A percentile compares a stretch with the other conserved stretches of the same genome.
Evolutionary conservation across 2,113 vertebrate genomes (phyloP).

Genomic region (Gavia stellata): DNA sequence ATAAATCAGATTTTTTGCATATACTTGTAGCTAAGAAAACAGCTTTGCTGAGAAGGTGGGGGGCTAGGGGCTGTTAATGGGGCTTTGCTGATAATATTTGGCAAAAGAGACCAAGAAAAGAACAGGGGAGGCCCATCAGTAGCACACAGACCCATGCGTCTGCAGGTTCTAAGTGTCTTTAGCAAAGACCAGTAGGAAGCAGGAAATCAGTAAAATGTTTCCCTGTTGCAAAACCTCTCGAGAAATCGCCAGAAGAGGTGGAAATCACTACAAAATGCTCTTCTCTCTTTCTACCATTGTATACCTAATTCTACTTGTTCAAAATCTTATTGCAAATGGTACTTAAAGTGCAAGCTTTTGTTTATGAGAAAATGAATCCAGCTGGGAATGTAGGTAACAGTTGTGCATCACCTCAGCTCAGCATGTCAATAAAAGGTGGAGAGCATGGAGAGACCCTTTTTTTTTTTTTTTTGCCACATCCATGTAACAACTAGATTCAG

Average conservation of each 20-base stretch:
- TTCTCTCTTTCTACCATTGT: neutral
- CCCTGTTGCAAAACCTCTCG: neutral
- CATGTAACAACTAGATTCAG: neutral
- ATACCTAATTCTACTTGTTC: neutral
- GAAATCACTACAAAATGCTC: neutral
- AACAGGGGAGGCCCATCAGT: neutral
- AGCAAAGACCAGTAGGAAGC: neutral
- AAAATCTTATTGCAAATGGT: neutral
- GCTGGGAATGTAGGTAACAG: neutral
- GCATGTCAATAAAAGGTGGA: neutral
- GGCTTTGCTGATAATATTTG: neutral
- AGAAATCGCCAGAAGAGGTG: neutral
- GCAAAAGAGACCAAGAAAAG: neutral
- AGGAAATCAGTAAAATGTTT: neutral
- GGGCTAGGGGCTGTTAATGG: neutral
- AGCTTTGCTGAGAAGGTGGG: neutral
- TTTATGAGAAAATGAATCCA: neutral
- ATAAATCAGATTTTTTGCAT: constrained; percentile 12
- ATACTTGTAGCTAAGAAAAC: neutral
- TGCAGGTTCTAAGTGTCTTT: neutral
- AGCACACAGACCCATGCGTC: neutral
- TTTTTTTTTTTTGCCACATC: too few relatives aligned
- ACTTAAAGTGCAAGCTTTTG: neutral
- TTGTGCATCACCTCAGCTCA: neutral
- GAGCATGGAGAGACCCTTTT: neutral